Evolutionary conservation across 1,140 invertebrate genomes (phyloP).

Genomic region (Neodiprion fabricii): DNA sequence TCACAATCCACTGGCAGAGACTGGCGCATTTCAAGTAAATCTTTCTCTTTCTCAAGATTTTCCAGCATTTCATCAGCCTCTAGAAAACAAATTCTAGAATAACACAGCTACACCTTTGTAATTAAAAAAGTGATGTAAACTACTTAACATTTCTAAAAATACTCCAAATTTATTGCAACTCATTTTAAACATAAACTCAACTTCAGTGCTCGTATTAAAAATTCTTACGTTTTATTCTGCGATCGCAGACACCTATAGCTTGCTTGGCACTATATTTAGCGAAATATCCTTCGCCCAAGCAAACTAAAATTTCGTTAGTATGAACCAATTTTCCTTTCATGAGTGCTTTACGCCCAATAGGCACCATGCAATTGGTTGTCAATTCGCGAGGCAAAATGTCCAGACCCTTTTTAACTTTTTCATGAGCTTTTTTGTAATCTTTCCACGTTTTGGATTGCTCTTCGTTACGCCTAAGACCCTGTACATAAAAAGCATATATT

Average conservation of each 20-base stretch:
- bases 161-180: constrained; percentile 18
- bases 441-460: constrained; percentile 45
- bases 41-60: constrained; percentile 57
- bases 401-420: constrained; percentile 51
- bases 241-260: constrained; percentile 66
- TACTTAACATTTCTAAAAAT: background rate
- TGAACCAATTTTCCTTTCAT: constrained; percentile 74
- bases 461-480: constrained; percentile 51
- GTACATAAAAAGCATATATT: constrained; percentile 20
- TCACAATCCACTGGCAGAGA: constrained; percentile 49
- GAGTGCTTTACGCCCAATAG: constrained; percentile 70
- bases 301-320: constrained; percentile 75
- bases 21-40: constrained; percentile 56
- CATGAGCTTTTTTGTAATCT: constrained; percentile 49
- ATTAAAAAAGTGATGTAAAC: constrained; percentile 22
- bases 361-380: constrained; percentile 65
- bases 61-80: constrained; percentile 61
- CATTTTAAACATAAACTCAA: background rate
- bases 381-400: constrained; percentile 49
- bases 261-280: constrained; percentile 71
- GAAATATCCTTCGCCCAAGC: constrained; percentile 76
- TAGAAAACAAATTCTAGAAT: constrained; percentile 35
- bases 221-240: constrained; percentile 66
- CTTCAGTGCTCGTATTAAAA: background rate
- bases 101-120: constrained; percentile 13